Evolutionary conservation across 2,888 invertebrate genomes (phyloP), one percentile per base, ranked within the genome.

Genomic region (Patella ulyssiponensis): DNA sequence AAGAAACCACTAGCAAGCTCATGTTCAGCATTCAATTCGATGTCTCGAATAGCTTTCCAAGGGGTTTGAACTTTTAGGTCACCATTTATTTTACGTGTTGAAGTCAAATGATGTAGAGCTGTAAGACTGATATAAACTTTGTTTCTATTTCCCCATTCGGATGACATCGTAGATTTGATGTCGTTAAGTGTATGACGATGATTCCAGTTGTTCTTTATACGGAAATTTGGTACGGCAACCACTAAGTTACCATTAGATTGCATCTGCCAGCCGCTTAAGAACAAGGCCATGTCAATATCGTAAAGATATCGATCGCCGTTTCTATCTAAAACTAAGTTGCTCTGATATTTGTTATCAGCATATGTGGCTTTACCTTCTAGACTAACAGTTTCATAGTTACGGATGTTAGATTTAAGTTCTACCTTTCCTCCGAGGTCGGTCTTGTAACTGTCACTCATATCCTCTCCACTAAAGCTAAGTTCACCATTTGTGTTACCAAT

Each of bases 171-270:
- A 3, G 85, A 78, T 52, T 74, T 78, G 33, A 86, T 77, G 70
- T 83, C 79, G 20, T 75, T 77, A 1, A 73, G 71, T 11, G 83
- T 79, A 74, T 82, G 83, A 12, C 75, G 76, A 77, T 87, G 87
- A 70, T 82, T 72, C 88, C 88, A 88, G 7, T 56, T 81, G 12
- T 83, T 77, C 52, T 71, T 75, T 12, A 85, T 51, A 9, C 72
- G 77, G n/a, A 81, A 79, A 56, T 78, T 72, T 74, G 87, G 86
- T 17, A 81, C 77, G n/a, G 54, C 71, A 1, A 88, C n/a, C 1
- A 15, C 77, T 11, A 88, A 64, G 12, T 83, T 79, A 3, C 88
- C 88, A 64, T 78, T 84, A 76, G 84, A 87, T 64, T 79, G 79
- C 0, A 86, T 12, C 17, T 82, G 77, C 78, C 73, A 82, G 44